phyloP scores from a whole-genome alignment of 2,888 invertebrate genomes.

The Macaria notata region DNA sequence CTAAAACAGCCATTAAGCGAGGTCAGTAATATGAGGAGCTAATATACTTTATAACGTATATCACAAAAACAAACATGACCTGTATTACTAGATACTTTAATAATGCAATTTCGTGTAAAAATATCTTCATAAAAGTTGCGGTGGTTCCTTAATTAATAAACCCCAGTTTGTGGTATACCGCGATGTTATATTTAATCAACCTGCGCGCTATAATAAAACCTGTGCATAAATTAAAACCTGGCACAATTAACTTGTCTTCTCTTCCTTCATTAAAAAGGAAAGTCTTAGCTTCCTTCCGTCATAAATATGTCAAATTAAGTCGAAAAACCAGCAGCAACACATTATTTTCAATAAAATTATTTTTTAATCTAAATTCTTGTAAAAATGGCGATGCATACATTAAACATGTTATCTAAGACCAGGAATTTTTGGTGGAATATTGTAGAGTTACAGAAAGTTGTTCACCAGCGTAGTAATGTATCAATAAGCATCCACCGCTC shows the following conservation, averaged over 20 bases:
- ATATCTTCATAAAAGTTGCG: no score
- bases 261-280: background rate
- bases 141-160: no score
- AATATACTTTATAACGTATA: no score
- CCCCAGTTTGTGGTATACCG: no score
- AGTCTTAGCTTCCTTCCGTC: background rate
- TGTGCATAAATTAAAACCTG: conserved; percentile 25
- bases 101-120: no score
- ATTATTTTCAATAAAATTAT: conserved; percentile 28
- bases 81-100: no score
- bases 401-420: conserved; percentile 37
- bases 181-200: conserved; percentile 10
- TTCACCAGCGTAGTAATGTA: conserved; percentile 28
- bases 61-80: no score
- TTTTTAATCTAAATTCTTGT: conserved; percentile 31
- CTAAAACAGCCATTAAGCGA: no score
- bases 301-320: conserved; percentile 31
- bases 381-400: conserved; percentile 32
- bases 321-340: conserved; percentile 47
- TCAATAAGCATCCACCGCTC: conserved; percentile 32
- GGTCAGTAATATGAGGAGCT: no score
- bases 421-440: conserved; percentile 42
- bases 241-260: conserved; percentile 24
- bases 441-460: conserved; percentile 25
- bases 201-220: conserved; percentile 11